Evolutionary conservation across 2,797 vertebrate genomes (phyloP).

Genomic region (Platyrinchus mystaceus): DNA sequence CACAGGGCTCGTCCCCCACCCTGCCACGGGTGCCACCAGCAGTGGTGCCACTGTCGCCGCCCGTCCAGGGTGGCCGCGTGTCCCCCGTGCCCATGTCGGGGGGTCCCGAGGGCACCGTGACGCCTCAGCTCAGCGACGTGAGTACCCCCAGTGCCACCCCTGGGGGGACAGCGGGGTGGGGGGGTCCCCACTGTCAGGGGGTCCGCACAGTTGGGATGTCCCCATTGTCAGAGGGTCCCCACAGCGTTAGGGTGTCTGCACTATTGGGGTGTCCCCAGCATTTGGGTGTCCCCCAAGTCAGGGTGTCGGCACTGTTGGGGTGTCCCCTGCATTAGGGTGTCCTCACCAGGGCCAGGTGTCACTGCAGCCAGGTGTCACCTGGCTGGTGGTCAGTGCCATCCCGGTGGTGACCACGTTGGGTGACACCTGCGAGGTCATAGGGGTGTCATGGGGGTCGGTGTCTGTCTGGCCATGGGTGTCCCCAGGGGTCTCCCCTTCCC

Average conservation of each 20-base stretch:
- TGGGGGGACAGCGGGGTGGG: background rate
- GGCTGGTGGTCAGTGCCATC: accelerated
- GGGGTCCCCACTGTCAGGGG: accelerated
- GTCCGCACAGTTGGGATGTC: background rate
- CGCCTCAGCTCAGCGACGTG: constrained; percentile 13
- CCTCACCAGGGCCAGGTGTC: background rate
- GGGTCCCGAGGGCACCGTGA: background rate
- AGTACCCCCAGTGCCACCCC: background rate
- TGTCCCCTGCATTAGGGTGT: background rate
- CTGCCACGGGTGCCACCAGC: background rate
- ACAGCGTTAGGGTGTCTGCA: no score
- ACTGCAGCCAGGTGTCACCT: background rate
- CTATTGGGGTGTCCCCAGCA: no score
- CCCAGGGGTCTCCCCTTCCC: background rate
- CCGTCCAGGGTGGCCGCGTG: background rate
- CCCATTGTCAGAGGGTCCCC: accelerated
- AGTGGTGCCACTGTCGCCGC: background rate
- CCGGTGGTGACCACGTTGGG: accelerated
- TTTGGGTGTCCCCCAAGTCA: no score
- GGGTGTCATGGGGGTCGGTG: accelerated
- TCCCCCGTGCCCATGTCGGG: background rate
- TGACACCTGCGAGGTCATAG: background rate
- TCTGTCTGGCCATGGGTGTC: background rate
- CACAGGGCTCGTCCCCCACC: background rate
- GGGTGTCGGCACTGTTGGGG: background rate